phyloP scores from a whole-genome alignment of 2,888 invertebrate species.

The Nomada hirtipes region DNA sequence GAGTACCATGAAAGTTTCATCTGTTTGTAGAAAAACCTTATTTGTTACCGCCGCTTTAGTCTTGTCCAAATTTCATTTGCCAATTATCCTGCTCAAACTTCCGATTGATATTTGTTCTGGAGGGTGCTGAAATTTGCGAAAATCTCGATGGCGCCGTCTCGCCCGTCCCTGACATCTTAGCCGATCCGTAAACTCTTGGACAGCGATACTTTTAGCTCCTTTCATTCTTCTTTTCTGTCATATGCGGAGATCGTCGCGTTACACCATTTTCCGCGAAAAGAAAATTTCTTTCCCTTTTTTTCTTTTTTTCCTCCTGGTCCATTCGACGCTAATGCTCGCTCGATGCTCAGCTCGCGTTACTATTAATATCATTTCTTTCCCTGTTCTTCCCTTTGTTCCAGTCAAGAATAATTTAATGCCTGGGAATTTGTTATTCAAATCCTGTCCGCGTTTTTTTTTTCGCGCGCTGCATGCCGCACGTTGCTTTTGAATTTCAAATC shows the following conservation, averaged over 20 bases:
- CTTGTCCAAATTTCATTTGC: background rate
- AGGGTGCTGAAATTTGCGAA: slow-evolving; percentile 44
- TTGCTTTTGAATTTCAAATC: slow-evolving; percentile 41
- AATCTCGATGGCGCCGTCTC: slow-evolving; percentile 58
- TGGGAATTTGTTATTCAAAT: slow-evolving; percentile 39
- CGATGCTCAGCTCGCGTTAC: background rate
- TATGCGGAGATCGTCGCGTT: background rate
- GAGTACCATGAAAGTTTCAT: no score
- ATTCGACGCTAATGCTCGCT: background rate
- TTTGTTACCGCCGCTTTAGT: background rate
- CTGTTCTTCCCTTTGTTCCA: background rate
- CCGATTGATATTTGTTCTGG: slow-evolving; percentile 12
- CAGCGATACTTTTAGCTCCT: slow-evolving; percentile 26
- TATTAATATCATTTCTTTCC: background rate
- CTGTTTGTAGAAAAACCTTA: no score
- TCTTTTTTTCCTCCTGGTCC: no score
- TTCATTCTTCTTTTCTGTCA: slow-evolving; percentile 8
- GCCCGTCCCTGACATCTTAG: slow-evolving; percentile 46
- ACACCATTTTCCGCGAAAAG: background rate
- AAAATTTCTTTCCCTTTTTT: background rate
- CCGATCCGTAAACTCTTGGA: slow-evolving; percentile 46
- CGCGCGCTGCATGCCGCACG: slow-evolving; percentile 8
- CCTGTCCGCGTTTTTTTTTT: slow-evolving; percentile 19
- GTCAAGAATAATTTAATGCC: slow-evolving; percentile 29
- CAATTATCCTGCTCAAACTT: slow-evolving; percentile 2